Evolutionary conservation across 2,888 invertebrate species (phyloP).

Genomic region (Leptinotarsa haldemani): DNA sequence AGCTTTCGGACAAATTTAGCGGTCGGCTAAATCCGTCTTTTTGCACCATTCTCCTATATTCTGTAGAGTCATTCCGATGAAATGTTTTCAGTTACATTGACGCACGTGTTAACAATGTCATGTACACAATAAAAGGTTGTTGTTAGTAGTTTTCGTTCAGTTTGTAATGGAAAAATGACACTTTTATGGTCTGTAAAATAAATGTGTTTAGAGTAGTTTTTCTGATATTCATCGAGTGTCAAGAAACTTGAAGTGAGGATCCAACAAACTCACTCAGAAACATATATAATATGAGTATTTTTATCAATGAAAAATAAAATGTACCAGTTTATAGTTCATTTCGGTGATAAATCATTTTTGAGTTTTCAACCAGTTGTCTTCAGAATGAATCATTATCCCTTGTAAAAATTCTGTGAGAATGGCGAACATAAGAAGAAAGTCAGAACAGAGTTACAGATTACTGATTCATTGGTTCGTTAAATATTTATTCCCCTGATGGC

Average conservation of each 20-base stretch:
- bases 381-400: no score
- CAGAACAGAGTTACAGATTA: no score
- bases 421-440: no score
- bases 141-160: slow-evolving; percentile 1
- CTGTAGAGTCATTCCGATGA: slow-evolving; percentile 32
- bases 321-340: no score
- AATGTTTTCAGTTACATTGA: slow-evolving; percentile 38
- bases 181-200: slow-evolving; percentile 16
- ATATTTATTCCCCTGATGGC: no score
- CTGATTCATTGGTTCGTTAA: no score
- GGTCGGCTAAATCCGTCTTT: slow-evolving; percentile 48
- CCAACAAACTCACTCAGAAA: no score
- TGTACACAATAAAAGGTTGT: slow-evolving; percentile 3
- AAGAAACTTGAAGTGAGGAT: background rate
- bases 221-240: background rate
- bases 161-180: background rate
- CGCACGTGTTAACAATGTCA: slow-evolving; percentile 40
- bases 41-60: slow-evolving; percentile 41
- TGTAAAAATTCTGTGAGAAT: no score
- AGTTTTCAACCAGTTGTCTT: no score
- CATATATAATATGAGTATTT: no score
- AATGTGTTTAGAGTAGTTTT: slow-evolving; percentile 1
- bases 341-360: no score
- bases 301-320: no score
- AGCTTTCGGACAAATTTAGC: slow-evolving; percentile 46